Conservation (phyloP, 2,888 invertebrate genomes). For the Nomada fabriciana region DNA sequence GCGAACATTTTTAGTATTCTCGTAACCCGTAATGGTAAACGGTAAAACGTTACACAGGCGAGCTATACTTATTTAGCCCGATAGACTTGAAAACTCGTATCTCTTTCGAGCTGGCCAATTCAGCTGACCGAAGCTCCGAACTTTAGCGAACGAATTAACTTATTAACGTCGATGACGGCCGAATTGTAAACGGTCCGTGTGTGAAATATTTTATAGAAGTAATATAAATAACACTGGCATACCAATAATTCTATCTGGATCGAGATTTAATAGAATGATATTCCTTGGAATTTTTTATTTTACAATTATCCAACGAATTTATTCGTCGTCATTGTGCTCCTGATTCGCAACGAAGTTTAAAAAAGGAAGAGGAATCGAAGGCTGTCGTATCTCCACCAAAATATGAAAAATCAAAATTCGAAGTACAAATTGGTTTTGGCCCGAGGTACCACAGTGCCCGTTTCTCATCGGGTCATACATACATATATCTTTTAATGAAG, state of each 20-base stretch:
- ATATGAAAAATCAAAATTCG: constrained; percentile 52
- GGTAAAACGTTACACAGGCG: constrained; percentile 5
- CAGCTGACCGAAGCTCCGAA: not conserved
- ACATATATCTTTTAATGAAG: constrained; percentile 10
- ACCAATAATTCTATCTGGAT: not conserved
- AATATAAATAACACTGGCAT: not conserved
- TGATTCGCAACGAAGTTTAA: not conserved
- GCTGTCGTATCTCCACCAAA: constrained; percentile 52
- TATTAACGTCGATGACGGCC: constrained; percentile 19
- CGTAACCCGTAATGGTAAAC: constrained; percentile 19
- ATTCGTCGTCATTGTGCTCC: not conserved
- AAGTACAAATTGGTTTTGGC: constrained; percentile 63
- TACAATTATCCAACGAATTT: not conserved
- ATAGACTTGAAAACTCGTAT: constrained; percentile 9
- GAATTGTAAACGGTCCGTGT: not conserved
- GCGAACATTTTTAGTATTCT: constrained; percentile 38
- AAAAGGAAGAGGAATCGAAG: constrained; percentile 11
- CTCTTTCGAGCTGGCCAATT: constrained; percentile 18
- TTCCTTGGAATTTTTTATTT: not conserved
- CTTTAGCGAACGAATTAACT: constrained; percentile 43
- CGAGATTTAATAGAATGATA: constrained; percentile 20
- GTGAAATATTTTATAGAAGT: constrained; percentile 25
- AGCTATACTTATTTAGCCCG: constrained; percentile 29
- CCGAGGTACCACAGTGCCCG: constrained; percentile 27
- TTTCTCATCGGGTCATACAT: constrained; percentile 27